Evolutionary conservation across 2,888 invertebrate species (phyloP), one percentile per base, ranked within the genome.

Genomic region (Lymantria monacha): DNA sequence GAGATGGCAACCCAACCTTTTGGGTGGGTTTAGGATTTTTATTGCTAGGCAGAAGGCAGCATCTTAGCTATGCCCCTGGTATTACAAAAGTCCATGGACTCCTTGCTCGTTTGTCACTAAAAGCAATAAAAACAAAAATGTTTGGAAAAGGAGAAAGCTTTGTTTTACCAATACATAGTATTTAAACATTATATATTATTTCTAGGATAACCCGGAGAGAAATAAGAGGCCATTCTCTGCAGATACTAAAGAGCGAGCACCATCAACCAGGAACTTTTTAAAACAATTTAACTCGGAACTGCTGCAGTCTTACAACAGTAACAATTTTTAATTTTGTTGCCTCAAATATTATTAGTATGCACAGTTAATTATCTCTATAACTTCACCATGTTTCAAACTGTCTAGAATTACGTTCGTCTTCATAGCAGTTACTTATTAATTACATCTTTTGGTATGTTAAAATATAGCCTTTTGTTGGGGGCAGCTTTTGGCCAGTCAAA

Each of bases 201-300:
- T 76, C 22, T 52, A 91, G 89, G 89, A 88, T 37, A 68, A 67
- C 37, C 84, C 75, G 57, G 91, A 91, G 50, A 79, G 81, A 61
- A 83, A 72, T 63, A 86, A 83, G 55, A 76, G 91, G 38, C 91
- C 91, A n/a, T 90, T 87, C 63, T 91, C 91, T 51, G 91, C 91
- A 3, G 91, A 87, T 57, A 75, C 87, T 0, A 89, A 89, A 55
- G 87, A 86, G 14, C 68, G 79, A 37, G 72, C 66, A 12, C 79
- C 81, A 1, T 76, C 84, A 1, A 87, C 87, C 1, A 81, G 81
- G 59, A 83, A 63, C 49, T 83, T 87, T 55, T 70, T 85, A 37
- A 90, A 88, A 60, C 67, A 82, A 10, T 86, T 87, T 54, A 85
- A 83, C 67, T 78, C 84, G 43, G 90, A 90, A 46, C 53, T 89